These are phyloP conservation scores for Aeoliscus strigatus DNA, from an alignment of 2,797 vertebrate species.

Conservation along the genomic window DNA sequence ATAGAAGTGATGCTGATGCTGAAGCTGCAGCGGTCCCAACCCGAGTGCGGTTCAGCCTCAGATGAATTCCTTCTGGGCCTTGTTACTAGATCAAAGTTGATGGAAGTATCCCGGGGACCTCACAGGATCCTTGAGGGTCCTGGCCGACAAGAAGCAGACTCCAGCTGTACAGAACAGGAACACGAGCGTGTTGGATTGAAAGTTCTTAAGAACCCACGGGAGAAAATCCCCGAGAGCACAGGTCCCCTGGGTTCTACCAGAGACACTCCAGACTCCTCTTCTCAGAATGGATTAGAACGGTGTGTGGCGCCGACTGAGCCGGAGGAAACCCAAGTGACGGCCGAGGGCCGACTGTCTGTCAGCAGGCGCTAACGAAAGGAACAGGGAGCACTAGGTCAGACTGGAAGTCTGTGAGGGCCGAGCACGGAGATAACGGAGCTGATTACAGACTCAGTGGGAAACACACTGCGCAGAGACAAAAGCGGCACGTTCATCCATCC, in stretches of 20 bases:
- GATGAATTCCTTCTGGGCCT: no score
- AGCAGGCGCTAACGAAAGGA: conserved; percentile 17
- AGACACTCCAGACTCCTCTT: no score
- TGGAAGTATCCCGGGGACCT: conserved; percentile 1
- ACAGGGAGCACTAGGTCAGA: conserved; percentile 9
- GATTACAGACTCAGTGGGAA: conserved; percentile 29
- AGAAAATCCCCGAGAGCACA: conserved; percentile 33
- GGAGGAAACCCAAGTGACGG: conserved; percentile 6
- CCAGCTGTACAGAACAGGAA: conserved; percentile 1
- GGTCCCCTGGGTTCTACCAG: conserved; percentile 4
- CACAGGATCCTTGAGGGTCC: conserved; percentile 2
- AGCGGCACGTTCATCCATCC: no score
- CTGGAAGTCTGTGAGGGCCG: no score
- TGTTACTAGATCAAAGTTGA: no score
- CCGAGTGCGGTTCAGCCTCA: no score
- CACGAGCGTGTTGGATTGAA: conserved; percentile 21
- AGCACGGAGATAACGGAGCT: conserved; percentile 21
- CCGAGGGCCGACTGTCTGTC: conserved; percentile 25
- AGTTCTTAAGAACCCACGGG: conserved; percentile 24
- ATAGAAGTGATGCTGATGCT: no score
- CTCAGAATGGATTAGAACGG: no score
- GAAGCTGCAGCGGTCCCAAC: no score
- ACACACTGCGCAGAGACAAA: no score
- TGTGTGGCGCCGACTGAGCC: no score
- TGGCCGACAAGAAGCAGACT: neutral